Evolutionary conservation across 1,140 invertebrate genomes (phyloP), one percentile per base, ranked within the genome.

Genomic region (Heliconius congener): DNA sequence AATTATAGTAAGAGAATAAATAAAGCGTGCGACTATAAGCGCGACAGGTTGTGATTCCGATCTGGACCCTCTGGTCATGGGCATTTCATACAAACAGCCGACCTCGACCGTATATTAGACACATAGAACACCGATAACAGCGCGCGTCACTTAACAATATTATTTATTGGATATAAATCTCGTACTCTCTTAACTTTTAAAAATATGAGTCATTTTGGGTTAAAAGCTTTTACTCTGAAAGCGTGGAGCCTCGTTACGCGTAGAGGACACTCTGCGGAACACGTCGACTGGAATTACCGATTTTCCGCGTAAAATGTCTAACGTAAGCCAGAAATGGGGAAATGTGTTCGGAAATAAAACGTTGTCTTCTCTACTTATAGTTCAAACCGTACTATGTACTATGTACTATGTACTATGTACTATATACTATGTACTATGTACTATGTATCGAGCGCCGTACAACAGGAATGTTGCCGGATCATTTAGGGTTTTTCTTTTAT

Each of bases 201-300:
- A 60, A 66, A 66, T 66, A 66, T 66, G 60, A 66, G 13, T 66
- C 60, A 30, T 30, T 66, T 66, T n/a, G 11, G 55, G 70, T 37
- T 71, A 37, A 71, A 71, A 71, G 70, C 27, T 71, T 71, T 71
- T 71, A 34, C 71, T 16, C 34, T 72, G 37, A 72, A 72, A 72
- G 71, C 71, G 18, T n/a, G 71, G 37, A 72, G 42, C 37, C 71
- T 72, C 71, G 71, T 72, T 72, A 72, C 11, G 71, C 39, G 34
- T 8, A 39, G 1, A 11, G 34, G 18, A 37, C 30, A 71, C 23
- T 71, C 30, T 18, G 27, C 16, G 13, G 16, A 71, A 60, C n/a
- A 71, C 27, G 70, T 71, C 70, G 30, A 34, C 55, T 23, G n/a
- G n/a, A 60, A 60, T 60, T 60, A n/a, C 70, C 34, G 70, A 19